phyloP scores from a whole-genome alignment of 2,888 invertebrate genomes.

The Thelaira solivaga region DNA sequence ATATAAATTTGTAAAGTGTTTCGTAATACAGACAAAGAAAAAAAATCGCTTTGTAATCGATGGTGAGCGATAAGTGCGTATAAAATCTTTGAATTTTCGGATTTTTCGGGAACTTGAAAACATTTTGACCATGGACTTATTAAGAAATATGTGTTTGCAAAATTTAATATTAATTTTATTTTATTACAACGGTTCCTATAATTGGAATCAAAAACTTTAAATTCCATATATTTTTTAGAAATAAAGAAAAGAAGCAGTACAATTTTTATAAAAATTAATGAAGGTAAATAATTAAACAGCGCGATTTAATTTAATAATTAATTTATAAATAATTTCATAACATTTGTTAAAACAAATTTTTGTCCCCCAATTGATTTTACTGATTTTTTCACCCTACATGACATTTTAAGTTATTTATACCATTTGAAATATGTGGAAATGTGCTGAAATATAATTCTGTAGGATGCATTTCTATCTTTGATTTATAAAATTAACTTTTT shows the following conservation, averaged over 20 bases:
- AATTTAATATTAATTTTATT: slow-evolving; percentile 77
- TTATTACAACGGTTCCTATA: slow-evolving; percentile 77
- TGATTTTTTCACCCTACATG: slow-evolving; percentile 40
- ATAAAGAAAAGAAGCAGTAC: not conserved
- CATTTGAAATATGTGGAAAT: not conserved
- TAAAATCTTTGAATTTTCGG: not conserved
- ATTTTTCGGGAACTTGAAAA: slow-evolving; percentile 8
- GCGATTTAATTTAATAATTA: no score
- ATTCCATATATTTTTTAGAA: not conserved
- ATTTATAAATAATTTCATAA: not conserved
- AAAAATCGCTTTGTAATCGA: not conserved
- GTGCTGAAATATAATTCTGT: not conserved
- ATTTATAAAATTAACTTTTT: no score
- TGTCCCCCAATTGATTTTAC: slow-evolving; percentile 31
- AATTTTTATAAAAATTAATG: not conserved
- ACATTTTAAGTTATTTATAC: not conserved
- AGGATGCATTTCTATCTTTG: no score
- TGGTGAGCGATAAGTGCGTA: not conserved
- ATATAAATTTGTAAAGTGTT: slow-evolving; percentile 26
- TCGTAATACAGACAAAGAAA: slow-evolving; percentile 35
- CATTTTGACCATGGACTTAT: slow-evolving; percentile 70
- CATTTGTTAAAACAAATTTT: not conserved
- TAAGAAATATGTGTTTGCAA: slow-evolving; percentile 75
- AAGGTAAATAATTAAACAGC: slow-evolving; percentile 29
- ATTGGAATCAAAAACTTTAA: slow-evolving; percentile 77